A percentile compares a stretch with the other conserved stretches of the same genome.
Conservation (phyloP, 2,888 invertebrate species). For the Monoplex corrugatus region DNA sequence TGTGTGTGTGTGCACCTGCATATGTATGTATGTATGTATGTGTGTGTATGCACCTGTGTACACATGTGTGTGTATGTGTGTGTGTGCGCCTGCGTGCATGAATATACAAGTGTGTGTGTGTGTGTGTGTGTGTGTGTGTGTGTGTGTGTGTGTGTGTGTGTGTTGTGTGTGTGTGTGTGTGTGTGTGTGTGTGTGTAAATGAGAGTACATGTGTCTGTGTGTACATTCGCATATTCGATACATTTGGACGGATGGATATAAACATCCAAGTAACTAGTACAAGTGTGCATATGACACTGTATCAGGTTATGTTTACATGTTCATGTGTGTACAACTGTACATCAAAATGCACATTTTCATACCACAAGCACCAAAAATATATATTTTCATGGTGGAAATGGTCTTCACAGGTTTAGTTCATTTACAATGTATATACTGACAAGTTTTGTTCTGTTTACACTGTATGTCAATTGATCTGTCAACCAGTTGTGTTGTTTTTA, state of each 20-base stretch:
- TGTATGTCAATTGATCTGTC: too few species aligned
- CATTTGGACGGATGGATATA: neutral
- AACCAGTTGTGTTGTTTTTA: too few species aligned
- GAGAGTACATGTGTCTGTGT: neutral
- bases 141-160: neutral
- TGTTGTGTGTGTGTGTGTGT: constrained; percentile 22
- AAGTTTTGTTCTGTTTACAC: too few species aligned
- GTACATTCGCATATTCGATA: neutral
- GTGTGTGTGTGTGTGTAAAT: constrained; percentile 1
- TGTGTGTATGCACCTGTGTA: neutral
- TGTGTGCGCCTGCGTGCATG: neutral
- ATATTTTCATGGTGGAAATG: too few species aligned
- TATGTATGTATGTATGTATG: neutral
- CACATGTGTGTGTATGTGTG: neutral
- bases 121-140: neutral
- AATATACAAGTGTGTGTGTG: constrained; percentile 8
- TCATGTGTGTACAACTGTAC: too few species aligned
- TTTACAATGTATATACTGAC: too few species aligned
- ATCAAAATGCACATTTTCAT: too few species aligned
- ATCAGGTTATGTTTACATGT: too few species aligned
- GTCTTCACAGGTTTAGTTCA: too few species aligned
- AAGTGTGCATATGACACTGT: too few species aligned
- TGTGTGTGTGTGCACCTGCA: neutral
- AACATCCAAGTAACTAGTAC: too few species aligned
- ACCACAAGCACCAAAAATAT: too few species aligned